A percentile compares a stretch with the other conserved stretches of the same genome.
These are phyloP conservation scores for Podabrus alpinus DNA, from an alignment of 2,888 invertebrate species.

Conservation along the genomic window DNA sequence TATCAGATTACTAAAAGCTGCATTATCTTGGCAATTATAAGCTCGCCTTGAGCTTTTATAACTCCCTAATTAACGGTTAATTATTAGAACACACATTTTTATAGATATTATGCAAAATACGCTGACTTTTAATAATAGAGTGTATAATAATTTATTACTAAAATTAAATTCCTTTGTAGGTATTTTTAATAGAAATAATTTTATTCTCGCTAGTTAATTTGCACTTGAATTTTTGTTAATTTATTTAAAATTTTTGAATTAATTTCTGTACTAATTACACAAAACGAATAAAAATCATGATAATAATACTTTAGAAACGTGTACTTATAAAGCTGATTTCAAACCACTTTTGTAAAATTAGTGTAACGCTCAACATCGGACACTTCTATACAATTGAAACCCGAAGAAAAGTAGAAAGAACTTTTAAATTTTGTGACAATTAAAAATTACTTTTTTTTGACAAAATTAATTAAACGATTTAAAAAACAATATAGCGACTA, in stretches of 20 bases:
- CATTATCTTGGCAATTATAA: constrained; percentile 56
- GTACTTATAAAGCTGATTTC: background rate
- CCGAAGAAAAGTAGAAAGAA: background rate
- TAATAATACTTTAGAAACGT: background rate
- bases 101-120: constrained; percentile 23
- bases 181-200: background rate
- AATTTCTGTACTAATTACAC: background rate
- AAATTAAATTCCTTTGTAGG: background rate
- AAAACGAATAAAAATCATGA: background rate
- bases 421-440: background rate
- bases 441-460: background rate
- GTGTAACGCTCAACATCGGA: background rate
- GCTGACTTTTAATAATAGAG: constrained; percentile 17
- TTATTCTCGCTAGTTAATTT: background rate
- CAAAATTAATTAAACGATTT: background rate
- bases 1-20: constrained; percentile 53
- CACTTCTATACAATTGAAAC: background rate
- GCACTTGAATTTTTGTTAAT: background rate
- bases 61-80: constrained; percentile 57
- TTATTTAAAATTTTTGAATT: background rate
- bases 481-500: background rate
- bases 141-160: constrained; percentile 12
- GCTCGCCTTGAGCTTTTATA: constrained; percentile 54
- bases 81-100: constrained; percentile 41
- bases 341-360: background rate